phyloP scores from a whole-genome alignment of 2,797 vertebrate species.

The Syncerus caffer region DNA sequence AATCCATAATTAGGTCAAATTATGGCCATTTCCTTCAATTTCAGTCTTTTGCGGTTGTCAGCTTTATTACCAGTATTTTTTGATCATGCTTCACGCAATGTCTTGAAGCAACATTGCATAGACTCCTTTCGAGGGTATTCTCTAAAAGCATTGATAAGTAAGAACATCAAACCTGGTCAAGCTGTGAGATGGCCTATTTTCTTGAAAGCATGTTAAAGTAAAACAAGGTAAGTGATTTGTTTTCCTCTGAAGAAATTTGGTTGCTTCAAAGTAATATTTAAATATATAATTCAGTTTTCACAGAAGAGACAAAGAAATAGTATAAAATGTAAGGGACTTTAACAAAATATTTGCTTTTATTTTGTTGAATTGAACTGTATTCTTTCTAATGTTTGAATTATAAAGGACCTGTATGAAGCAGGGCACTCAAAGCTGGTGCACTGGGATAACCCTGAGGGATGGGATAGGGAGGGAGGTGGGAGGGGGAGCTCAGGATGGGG shows the following conservation, averaged over 20 bases:
- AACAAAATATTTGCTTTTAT: neutral
- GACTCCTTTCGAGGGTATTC: neutral
- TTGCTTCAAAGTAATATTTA: neutral
- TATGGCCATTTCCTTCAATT: neutral
- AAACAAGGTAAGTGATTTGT: neutral
- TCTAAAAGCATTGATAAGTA: neutral
- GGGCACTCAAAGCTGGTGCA: neutral
- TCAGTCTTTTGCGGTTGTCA: neutral
- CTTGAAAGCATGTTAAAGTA: neutral
- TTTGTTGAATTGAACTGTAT: neutral
- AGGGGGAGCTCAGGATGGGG: neutral
- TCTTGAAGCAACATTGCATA: neutral
- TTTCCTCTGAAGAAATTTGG: neutral
- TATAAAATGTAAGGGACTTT: neutral
- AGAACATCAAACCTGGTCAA: neutral
- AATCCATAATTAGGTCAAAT: constrained; percentile 42
- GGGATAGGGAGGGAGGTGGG: neutral
- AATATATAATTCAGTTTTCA: neutral
- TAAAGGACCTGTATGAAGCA: neutral
- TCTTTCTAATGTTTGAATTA: neutral
- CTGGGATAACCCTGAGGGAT: neutral
- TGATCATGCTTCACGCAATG: neutral
- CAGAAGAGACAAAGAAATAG: neutral
- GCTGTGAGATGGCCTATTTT: neutral
- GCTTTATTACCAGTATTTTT: neutral